These are phyloP conservation scores for Cheirogaleus medius DNA, from an alignment of 2,113 vertebrate species.

Conservation along the genomic window DNA sequence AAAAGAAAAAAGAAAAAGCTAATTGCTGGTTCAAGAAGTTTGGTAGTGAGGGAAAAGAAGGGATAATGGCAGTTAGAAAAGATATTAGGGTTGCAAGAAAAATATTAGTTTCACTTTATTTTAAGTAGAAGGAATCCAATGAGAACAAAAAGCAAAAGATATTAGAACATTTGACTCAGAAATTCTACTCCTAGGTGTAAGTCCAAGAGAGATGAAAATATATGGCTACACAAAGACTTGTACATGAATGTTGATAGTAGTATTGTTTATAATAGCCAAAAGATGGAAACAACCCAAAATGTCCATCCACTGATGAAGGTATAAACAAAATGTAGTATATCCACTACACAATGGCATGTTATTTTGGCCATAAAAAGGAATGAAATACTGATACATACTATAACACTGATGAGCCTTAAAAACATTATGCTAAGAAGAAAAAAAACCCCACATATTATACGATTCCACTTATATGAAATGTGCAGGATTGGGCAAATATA, in stretches of 20 bases:
- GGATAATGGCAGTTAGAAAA: neutral
- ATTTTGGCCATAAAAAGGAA: neutral
- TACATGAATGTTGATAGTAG: neutral
- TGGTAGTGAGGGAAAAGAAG: neutral
- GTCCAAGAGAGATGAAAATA: neutral
- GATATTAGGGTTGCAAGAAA: neutral
- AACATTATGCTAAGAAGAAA: neutral
- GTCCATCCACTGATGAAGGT: neutral
- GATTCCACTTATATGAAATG: neutral
- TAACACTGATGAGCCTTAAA: neutral
- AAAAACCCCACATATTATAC: neutral
- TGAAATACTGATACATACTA: neutral
- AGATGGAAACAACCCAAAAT: neutral
- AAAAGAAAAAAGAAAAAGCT: neutral
- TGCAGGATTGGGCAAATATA: neutral
- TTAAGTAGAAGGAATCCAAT: neutral
- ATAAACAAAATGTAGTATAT: neutral
- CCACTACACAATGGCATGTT: neutral
- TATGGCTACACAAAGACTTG: neutral
- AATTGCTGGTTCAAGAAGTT: neutral
- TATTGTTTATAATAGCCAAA: neutral
- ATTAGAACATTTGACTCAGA: neutral
- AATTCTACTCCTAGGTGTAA: neutral
- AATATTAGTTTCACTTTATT: neutral
- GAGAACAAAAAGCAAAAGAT: neutral